Conservation (phyloP, 2,797 vertebrate species). For the Hyperoplus immaculatus region DNA sequence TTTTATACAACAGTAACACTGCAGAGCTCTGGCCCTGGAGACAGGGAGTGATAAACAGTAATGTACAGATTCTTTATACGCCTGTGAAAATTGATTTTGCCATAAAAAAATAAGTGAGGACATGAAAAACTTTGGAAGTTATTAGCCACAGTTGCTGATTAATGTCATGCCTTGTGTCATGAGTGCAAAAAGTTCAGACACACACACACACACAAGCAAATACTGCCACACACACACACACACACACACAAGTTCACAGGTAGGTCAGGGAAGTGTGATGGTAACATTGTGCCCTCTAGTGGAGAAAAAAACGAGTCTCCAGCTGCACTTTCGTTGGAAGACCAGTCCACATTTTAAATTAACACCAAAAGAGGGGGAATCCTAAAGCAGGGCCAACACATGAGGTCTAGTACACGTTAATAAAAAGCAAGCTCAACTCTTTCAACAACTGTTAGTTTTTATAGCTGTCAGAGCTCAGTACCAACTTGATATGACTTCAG, state of each 20-base stretch:
- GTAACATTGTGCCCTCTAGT: conserved; percentile 49
- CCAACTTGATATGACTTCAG: neutral
- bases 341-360: rapidly evolving
- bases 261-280: rapidly evolving
- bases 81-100: neutral
- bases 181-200: neutral
- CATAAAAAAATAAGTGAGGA: neutral
- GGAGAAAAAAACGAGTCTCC: conserved; percentile 19
- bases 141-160: neutral
- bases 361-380: no score
- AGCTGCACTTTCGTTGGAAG: neutral
- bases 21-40: neutral
- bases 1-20: neutral
- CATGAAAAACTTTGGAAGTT: neutral
- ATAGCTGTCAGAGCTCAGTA: neutral
- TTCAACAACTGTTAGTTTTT: neutral
- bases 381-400: no score
- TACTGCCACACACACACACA: neutral
- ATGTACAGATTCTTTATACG: neutral
- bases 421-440: neutral
- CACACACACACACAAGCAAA: neutral
- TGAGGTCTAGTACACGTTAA: neutral
- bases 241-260: neutral
- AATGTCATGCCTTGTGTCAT: neutral
- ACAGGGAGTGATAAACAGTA: neutral